Conservation (phyloP, 2,113 vertebrate genomes). For the Asarcornis scutulata region DNA sequence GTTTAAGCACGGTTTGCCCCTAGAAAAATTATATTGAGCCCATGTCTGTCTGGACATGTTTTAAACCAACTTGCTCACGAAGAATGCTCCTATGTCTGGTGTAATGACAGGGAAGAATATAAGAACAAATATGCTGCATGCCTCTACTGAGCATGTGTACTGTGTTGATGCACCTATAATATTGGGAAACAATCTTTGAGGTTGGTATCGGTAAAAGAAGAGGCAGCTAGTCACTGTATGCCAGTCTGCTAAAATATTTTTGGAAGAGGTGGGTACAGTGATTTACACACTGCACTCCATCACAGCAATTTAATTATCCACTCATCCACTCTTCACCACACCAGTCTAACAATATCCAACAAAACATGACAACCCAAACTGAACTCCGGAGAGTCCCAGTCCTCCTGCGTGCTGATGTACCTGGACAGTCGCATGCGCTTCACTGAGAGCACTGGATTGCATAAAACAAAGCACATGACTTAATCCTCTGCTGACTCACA, state of each 20-base stretch:
- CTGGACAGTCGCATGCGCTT: not conserved
- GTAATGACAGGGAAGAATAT: not conserved
- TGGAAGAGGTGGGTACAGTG: not conserved
- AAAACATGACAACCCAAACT: not conserved
- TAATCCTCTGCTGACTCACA: slow-evolving; percentile 20
- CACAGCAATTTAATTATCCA: not conserved
- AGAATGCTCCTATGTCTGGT: not conserved
- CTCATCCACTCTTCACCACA: not conserved
- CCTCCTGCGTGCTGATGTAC: not conserved
- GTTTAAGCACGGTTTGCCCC: not conserved
- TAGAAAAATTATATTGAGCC: not conserved
- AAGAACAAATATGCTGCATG: not conserved
- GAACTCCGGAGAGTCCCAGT: not conserved
- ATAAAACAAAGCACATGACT: not conserved
- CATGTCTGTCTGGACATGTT: not conserved
- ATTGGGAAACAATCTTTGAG: not conserved
- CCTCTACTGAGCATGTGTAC: not conserved
- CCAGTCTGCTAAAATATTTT: not conserved
- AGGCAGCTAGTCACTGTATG: not conserved
- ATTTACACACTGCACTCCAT: not conserved
- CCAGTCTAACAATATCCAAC: not conserved
- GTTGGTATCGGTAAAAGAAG: not conserved
- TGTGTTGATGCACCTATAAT: not conserved
- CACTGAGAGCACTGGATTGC: not conserved
- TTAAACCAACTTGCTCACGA: not conserved